These are phyloP conservation scores for Dexiosoma caninum DNA, from an alignment of 2,888 invertebrate species.

Conservation along the genomic window DNA sequence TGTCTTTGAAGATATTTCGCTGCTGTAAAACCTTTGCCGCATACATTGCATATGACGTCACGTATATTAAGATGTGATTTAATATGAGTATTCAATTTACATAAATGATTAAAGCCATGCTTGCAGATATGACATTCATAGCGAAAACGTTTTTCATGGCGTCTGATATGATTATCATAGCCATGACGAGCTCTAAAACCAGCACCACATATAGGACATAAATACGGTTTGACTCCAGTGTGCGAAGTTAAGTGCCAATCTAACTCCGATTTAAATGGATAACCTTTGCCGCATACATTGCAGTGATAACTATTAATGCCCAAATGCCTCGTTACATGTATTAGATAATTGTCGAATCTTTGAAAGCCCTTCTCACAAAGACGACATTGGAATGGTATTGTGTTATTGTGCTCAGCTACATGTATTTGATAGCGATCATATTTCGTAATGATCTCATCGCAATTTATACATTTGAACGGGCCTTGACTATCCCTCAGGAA, in stretches of 20 bases:
- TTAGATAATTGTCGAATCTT: constrained; percentile 42
- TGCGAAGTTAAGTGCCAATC: constrained; percentile 62
- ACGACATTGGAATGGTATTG: constrained; percentile 48
- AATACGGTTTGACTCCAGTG: constrained; percentile 66
- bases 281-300: constrained; percentile 52
- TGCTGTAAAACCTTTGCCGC: constrained; percentile 68
- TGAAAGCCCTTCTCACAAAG: constrained; percentile 54
- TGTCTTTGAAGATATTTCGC: constrained; percentile 68
- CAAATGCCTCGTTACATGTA: constrained; percentile 53
- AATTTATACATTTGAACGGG: constrained; percentile 49
- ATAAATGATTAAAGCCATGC: constrained; percentile 55
- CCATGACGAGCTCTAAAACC: constrained; percentile 68
- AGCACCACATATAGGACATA: constrained; percentile 67
- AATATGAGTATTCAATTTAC: constrained; percentile 65
- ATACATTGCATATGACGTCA: constrained; percentile 70
- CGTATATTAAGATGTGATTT: constrained; percentile 71
- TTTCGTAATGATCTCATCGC: constrained; percentile 46
- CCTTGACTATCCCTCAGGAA: constrained; percentile 55
- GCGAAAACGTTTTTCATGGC: constrained; percentile 59
- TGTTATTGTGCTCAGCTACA: constrained; percentile 40
- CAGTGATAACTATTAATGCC: constrained; percentile 53
- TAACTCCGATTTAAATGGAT: constrained; percentile 43
- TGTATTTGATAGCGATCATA: constrained; percentile 53
- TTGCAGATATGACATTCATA: constrained; percentile 59
- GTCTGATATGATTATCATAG: constrained; percentile 56